These are phyloP conservation scores for Procambarus virginalis DNA, from an alignment of 1,140 invertebrate genomes.

Conservation along the genomic window DNA sequence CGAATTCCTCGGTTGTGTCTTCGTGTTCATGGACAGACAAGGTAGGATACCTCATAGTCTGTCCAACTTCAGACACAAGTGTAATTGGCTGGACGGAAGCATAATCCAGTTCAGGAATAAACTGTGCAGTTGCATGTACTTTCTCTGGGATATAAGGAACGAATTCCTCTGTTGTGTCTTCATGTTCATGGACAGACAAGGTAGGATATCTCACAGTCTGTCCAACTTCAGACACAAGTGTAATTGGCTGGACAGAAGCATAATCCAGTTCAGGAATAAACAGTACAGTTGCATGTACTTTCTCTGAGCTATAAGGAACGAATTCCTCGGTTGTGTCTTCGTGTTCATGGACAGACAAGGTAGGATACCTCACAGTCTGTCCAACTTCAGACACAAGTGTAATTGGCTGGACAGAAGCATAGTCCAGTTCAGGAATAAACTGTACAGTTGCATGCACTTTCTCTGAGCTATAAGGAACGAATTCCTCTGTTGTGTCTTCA, in stretches of 20 bases:
- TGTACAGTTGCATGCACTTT: conserved; percentile 9
- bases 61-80: conserved; percentile 33
- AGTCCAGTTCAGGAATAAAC: conserved; percentile 9
- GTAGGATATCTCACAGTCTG: conserved; percentile 12
- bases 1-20: not conserved
- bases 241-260: conserved; percentile 8
- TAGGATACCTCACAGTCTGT: conserved; percentile 5
- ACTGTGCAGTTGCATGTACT: not conserved
- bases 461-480: not conserved
- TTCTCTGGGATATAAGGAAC: conserved; percentile 1
- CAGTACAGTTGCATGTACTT: not conserved
- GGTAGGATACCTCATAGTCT: conserved; percentile 11
- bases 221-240: conserved; percentile 28
- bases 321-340: not conserved
- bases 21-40: not conserved
- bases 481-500: not conserved
- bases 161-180: not conserved
- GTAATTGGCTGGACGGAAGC: not conserved
- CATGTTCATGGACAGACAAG: not conserved
- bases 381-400: conserved; percentile 35
- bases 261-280: conserved; percentile 17
- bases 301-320: not conserved
- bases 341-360: not conserved
- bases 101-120: conserved; percentile 14
- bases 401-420: conserved; percentile 18